phyloP scores from a whole-genome alignment of 2,113 vertebrate genomes.

The Struthio camelus region DNA sequence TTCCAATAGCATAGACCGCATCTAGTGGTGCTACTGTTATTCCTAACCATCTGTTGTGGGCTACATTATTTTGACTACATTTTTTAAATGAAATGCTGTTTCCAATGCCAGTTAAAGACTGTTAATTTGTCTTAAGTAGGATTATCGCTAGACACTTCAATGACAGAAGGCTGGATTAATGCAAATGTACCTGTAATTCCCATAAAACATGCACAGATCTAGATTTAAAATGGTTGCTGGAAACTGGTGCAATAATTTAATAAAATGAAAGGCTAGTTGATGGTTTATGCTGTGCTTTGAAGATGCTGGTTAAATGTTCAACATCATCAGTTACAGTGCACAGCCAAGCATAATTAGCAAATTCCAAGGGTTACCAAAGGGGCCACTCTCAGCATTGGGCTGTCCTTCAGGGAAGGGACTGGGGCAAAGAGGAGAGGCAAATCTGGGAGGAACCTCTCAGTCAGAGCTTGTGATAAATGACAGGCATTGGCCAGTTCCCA shows the following conservation, averaged over 20 bases:
- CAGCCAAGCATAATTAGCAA: neutral
- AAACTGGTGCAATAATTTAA: slow-evolving; percentile 50
- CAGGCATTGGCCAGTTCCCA: neutral
- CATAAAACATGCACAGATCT: slow-evolving; percentile 45
- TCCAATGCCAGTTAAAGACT: slow-evolving; percentile 47
- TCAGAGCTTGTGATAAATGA: slow-evolving; percentile 7
- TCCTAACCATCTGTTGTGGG: neutral
- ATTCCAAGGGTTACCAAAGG: neutral
- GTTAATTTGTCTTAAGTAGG: slow-evolving; percentile 55
- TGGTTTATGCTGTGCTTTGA: neutral
- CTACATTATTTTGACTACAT: neutral
- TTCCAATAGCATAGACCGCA: neutral
- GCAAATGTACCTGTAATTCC: slow-evolving; percentile 39
- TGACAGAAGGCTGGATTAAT: slow-evolving; percentile 49
- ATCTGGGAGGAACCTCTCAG: slow-evolving; percentile 3
- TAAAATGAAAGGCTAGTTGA: slow-evolving; percentile 38
- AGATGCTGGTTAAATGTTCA: neutral
- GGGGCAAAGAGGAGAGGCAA: neutral
- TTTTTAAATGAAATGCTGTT: slow-evolving; percentile 51
- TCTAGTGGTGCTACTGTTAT: neutral
- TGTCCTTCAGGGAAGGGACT: neutral
- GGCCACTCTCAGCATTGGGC: neutral
- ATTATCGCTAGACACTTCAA: slow-evolving; percentile 38
- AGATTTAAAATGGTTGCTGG: slow-evolving; percentile 57
- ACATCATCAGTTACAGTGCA: neutral